Conservation (phyloP, 2,797 vertebrate genomes). For the Brachyalestes nurse region DNA sequence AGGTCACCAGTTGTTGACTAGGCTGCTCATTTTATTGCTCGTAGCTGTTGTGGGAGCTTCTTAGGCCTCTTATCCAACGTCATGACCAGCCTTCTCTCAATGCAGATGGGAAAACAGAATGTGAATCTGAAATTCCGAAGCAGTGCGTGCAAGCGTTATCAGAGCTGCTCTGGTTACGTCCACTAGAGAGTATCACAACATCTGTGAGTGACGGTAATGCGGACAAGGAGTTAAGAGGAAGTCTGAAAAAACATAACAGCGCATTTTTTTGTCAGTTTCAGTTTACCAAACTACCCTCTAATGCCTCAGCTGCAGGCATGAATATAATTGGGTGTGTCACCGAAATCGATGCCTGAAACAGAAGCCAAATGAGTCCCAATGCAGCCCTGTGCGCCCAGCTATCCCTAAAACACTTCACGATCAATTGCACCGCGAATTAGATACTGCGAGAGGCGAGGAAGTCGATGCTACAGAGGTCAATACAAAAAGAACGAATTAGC, state of each 20-base stretch:
- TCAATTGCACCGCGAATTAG: slow-evolving; percentile 42
- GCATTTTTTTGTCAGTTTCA: slow-evolving; percentile 24
- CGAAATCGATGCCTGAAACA: slow-evolving; percentile 46
- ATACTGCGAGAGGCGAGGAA: slow-evolving; percentile 3
- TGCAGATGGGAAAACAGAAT: not conserved
- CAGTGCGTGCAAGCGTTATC: not conserved
- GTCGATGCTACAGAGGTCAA: slow-evolving; percentile 33
- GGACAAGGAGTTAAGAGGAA: not conserved
- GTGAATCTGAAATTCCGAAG: not conserved
- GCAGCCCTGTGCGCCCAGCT: not conserved
- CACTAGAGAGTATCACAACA: slow-evolving; percentile 4
- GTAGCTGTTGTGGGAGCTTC: no score
- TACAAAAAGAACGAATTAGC: slow-evolving; percentile 24
- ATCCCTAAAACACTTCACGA: slow-evolving; percentile 34
- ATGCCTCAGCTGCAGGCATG: slow-evolving; percentile 9
- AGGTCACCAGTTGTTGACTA: no score
- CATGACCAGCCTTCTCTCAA: no score
- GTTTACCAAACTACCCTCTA: slow-evolving; percentile 16
- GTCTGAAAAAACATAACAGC: not conserved
- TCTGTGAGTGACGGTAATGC: slow-evolving; percentile 1
- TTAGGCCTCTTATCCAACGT: no score
- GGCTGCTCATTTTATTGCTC: no score
- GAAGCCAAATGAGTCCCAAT: slow-evolving; percentile 28
- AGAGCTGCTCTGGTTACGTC: not conserved
- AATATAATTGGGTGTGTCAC: slow-evolving; percentile 44